Base-by-base conservation (phyloP, 2,113 vertebrate genomes). In the Artemisiospiza belli region DNA sequence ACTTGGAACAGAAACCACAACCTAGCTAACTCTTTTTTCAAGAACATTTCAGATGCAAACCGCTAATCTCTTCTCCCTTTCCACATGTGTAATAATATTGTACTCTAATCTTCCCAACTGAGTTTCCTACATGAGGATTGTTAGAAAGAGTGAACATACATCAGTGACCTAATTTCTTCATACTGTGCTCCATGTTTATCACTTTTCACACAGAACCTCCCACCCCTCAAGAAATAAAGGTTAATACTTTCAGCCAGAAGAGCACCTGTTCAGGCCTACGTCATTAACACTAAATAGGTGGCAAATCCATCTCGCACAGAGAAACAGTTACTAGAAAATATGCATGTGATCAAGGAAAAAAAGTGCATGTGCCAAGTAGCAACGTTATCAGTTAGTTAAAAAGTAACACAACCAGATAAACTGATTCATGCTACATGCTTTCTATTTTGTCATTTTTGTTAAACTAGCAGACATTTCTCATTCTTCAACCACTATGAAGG, bases 211-310 rank as follows among this genome's bases (percentile, higher is more conserved):
- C 7, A 61, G 37, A 83, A 68, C 15, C 22, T 44, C 37, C 10
- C 11, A 1, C 6, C 1, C 5, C 9, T 9, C 47, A 78, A 49
- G 49, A 90, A 83, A 72, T 15, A 52, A 54, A 79, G 13, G 28
- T 94, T 76, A 94, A 87, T 61, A 78, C 17, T 84, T 93, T 82
- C 54, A 87, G 84, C 78, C 75, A 88, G 79, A 88, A 88, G 39
- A 92, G 51, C 55, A 62, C 9, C 55, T 83, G 43, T 8, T 74
- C 61, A 88, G 64, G 55, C 19, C 51, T 23, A 59, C 21, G 6
- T 81, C 89, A 83, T 28, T 58, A 73, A 85, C 69, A 73, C n/a
- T 30, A 85, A 73, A 33, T 1, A 89, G 28, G n/a, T 74, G n/a
- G 37, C 63, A 91, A 79, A 92, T 83, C 62, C 51, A 92, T 66